Evolutionary conservation across 2,888 invertebrate species (phyloP), one percentile per base, ranked within the genome.

Genomic region (Odontocolon sp.): DNA sequence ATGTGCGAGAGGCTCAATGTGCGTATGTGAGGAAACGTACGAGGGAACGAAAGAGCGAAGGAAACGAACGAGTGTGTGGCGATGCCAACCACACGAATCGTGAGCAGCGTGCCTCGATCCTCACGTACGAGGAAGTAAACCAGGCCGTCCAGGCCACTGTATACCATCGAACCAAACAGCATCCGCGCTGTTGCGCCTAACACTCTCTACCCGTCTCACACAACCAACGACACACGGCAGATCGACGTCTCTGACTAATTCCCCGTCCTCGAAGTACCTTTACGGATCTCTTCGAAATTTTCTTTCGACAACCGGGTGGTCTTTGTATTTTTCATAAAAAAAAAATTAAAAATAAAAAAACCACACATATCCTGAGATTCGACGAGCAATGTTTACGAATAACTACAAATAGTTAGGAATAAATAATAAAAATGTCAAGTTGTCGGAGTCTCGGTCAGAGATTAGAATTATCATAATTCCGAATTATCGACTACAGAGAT

Each of bases 151-250:
- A 84, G 84, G 84, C 86, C 71, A 59, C 42, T 52, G 64, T 54
- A 56, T 57, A 36, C 33, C 77, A 63, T 64, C 88, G n/a, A n/a
- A n/a, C n/a, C n/a, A n/a, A n/a, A n/a, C n/a, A 88, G 88, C 88
- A 88, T 88, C 88, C 88, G 86, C 83, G 85, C 82, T 68, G 75
- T 57, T 82, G 82, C 83, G 86, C 87, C 87, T 88, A 87, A 87
- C 87, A 88, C 88, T 88, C 87, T 87, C 88, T 86, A 87, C 84
- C 86, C 78, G 78, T 85, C 80, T 70, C 77, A 78, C 78, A 83
- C 86, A 84, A 83, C 83, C 52, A 78, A 56, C 64, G 56, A 31
- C 59, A 72, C 67, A 26, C 57, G 14, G 11, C 16, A 63, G 47
- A 47, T 47, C 8, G 14, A 33, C 21, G 31, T 14, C 47, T 63